Base-by-base conservation (phyloP, 2,888 invertebrate species). In the Drosophila borealis region DNA sequence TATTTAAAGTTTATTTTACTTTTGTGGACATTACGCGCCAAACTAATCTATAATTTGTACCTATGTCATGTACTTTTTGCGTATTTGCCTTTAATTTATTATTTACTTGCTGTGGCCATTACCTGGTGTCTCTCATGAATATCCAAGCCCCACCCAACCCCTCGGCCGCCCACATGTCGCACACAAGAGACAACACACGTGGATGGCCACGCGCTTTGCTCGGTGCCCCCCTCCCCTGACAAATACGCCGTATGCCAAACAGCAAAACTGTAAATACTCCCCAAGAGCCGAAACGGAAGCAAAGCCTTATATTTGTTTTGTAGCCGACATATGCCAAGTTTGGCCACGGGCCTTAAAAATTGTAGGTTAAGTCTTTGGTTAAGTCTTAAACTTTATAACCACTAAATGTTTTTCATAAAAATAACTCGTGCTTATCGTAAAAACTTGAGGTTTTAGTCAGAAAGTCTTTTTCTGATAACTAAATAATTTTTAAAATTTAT, bases 171-270 rank as follows among this genome's bases (percentile, higher is more conserved):
- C 41, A 49, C 50, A 37, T 42, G 60, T 39, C 46, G 42, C 42
- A 51, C 60, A 46, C 34, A 53, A 65, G 54, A 69, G 67, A 67
- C 62, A 78, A 17, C 54, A 71, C 81, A 84, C 75, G 74, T 84
- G 84, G 69, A 67, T 13, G 54, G 79, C 65, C 81, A 84, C 79
- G 75, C 71, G 83, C 65, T 17, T 13, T 5, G 19, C 21, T 34
- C 9, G 29, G 11, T 41, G 14, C n/a, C 9, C 14, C 17, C 29
- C 11, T 44, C 8, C 8, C 2, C 19, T 3, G 6, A 8, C 14
- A 8, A 37, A 14, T 25, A 3, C 14, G 14, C 5, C 11, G 2
- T 11, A 13, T 13, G n/a, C 11, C 44, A 36, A 44, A 44, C 13
- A n/a, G 39, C 17, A 25, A 25, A 29, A 36, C 34, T 48, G 62